phyloP scores from a whole-genome alignment of 2,888 invertebrate genomes.

The Notocelia uddmanniana region DNA sequence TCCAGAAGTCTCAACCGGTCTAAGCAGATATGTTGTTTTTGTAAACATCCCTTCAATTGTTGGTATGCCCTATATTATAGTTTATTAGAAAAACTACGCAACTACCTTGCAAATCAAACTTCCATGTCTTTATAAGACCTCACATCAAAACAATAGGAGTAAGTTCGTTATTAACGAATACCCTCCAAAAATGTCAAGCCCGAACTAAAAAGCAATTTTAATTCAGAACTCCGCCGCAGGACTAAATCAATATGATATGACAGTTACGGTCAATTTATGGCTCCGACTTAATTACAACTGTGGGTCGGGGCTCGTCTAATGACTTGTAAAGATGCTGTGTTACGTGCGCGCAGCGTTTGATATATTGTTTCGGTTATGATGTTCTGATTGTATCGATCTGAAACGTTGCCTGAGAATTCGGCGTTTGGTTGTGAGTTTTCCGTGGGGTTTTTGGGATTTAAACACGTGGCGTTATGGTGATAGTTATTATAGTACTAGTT shows the following conservation, averaged over 20 bases:
- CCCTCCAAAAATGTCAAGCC: constrained; percentile 34
- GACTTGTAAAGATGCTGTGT: constrained; percentile 80
- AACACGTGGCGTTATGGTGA: too few species aligned
- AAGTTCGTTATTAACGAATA: not conserved
- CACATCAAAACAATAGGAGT: not conserved
- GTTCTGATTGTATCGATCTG: constrained; percentile 36
- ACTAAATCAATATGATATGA: constrained; percentile 87
- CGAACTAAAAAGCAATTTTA: constrained; percentile 44
- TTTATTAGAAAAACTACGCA: too few species aligned
- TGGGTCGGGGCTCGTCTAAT: constrained; percentile 73
- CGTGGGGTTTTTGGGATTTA: not conserved
- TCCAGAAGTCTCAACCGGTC: too few species aligned
- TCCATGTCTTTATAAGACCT: too few species aligned
- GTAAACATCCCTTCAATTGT: too few species aligned
- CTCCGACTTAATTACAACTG: constrained; percentile 84
- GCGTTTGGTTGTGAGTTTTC: not conserved
- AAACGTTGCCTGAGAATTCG: not conserved
- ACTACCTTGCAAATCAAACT: too few species aligned
- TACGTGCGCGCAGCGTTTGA: constrained; percentile 33
- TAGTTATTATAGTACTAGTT: too few species aligned
- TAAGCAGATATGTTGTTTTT: too few species aligned
- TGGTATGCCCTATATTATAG: too few species aligned
- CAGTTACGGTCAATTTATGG: constrained; percentile 86
- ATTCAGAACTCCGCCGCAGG: constrained; percentile 61
- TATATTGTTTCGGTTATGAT: constrained; percentile 42